These are phyloP conservation scores for Trisateles emortualis DNA, from an alignment of 2,888 invertebrate genomes.

Conservation along the genomic window DNA sequence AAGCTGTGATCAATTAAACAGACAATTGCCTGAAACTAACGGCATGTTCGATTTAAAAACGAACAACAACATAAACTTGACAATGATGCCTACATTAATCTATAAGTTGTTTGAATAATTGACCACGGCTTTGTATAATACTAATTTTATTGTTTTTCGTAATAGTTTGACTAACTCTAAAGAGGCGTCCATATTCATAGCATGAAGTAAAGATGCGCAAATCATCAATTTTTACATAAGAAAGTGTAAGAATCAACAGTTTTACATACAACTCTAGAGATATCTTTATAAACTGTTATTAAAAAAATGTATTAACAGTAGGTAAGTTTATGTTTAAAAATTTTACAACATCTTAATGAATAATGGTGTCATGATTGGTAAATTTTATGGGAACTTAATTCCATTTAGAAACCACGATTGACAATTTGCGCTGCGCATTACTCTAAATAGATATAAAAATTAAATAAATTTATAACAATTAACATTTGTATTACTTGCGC, in stretches of 20 bases:
- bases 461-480: constrained; percentile 47
- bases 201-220: constrained; percentile 82
- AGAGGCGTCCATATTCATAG: constrained; percentile 84
- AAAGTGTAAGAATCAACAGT: constrained; percentile 73
- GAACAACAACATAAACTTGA: constrained; percentile 39
- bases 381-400: constrained; percentile 84
- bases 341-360: constrained; percentile 73
- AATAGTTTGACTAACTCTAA: constrained; percentile 83
- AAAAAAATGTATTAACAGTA: constrained; percentile 66
- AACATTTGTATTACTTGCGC: constrained; percentile 55
- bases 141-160: constrained; percentile 83
- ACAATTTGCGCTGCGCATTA: constrained; percentile 59
- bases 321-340: constrained; percentile 64
- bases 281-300: constrained; percentile 71
- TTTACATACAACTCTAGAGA: constrained; percentile 74
- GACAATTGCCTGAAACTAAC: constrained; percentile 34
- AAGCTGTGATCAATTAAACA: constrained; percentile 82
- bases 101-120: constrained; percentile 66
- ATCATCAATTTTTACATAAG: constrained; percentile 81
- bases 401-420: constrained; percentile 76
- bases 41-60: constrained; percentile 32
- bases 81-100: constrained; percentile 46
- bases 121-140: constrained; percentile 81
- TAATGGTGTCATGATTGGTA: constrained; percentile 55
- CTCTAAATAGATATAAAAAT: constrained; percentile 49